Evolutionary conservation across 53 echinoderm and acorn worm genomes (phyloP), one percentile per base, ranked within the genome.

Genomic region (Crossaster papposus): DNA sequence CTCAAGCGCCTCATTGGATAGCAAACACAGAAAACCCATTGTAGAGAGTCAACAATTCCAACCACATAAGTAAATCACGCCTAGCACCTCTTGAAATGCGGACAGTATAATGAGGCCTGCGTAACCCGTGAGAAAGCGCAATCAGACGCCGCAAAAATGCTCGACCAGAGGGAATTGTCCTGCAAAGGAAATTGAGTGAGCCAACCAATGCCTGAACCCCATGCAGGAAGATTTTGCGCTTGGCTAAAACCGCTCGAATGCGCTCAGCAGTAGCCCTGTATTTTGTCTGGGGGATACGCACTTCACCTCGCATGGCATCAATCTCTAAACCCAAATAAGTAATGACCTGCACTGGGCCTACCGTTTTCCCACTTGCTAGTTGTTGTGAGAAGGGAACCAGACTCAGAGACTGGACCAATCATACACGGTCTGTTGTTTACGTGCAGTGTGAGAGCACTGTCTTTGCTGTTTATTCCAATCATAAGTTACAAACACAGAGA

Each of bases 301-400:
- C 83, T 64, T 85, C 30, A 8, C 29, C 23, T 1, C 4, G 9
- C 23, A 79, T 22, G 10, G 90, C 36, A 32, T 93, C 90, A 5
- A 93, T 90, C 73, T 73, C 74, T n/a, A 93, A 31, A 0, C 92
- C 93, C 30, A 93, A 72, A 76, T 81, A 93, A 2, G 74, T 76
- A 22, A 93, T 76, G 26, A 76, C 65, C 10, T 78, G 79, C 0
- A 92, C 88, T 1, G 92, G 88, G 15, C 88, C 92, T 7, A 20
- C 76, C 2, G 82, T 91, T 34, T 91, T 91, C 38, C 80, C 81
- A 15, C 11, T 13, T 0, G 92, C 92, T 28, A 88, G 36, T 1
- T n/a, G n/a, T n/a, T n/a, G n/a, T n/a, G n/a, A n/a, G n/a, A n/a
- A n/a, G n/a, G n/a, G n/a, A n/a, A n/a, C n/a, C n/a, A n/a, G n/a